These are phyloP conservation scores for Orchesella cincta DNA, from an alignment of 1,140 invertebrate genomes.

Conservation along the genomic window DNA sequence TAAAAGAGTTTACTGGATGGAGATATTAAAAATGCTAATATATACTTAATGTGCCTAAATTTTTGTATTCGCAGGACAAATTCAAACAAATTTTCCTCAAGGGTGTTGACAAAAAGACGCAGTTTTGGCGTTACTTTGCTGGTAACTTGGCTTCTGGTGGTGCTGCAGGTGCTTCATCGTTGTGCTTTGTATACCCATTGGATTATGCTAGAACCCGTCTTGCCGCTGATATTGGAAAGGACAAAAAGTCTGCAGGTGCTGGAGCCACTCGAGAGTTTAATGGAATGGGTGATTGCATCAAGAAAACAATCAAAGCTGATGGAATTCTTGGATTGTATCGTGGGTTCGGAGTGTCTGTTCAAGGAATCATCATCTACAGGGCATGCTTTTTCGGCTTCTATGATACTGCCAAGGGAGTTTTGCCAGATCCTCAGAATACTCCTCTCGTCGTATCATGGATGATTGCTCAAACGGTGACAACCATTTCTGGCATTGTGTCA, in stretches of 20 bases:
- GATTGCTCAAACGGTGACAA: constrained; percentile 78
- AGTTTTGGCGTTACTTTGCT: constrained; percentile 63
- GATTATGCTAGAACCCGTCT: constrained; percentile 72
- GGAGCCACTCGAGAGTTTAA: constrained; percentile 71
- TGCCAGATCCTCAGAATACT: constrained; percentile 80
- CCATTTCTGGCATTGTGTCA: constrained; percentile 75
- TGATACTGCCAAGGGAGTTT: constrained; percentile 85
- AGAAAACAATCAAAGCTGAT: constrained; percentile 80
- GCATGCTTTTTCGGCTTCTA: constrained; percentile 92
- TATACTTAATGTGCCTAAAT: neutral
- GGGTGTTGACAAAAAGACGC: constrained; percentile 63
- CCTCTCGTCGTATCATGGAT: constrained; percentile 74
- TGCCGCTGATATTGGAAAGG: constrained; percentile 73
- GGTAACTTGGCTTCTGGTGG: constrained; percentile 68
- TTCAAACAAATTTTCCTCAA: constrained; percentile 61
- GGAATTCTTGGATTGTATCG: constrained; percentile 81
- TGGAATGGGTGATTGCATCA: constrained; percentile 79
- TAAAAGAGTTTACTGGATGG: too few relatives aligned
- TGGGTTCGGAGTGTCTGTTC: constrained; percentile 87
- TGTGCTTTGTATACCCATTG: constrained; percentile 70
- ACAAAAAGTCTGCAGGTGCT: constrained; percentile 52
- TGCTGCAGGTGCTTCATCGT: constrained; percentile 67
- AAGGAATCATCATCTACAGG: constrained; percentile 83
- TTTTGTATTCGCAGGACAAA: constrained; percentile 49
- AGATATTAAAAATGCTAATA: too few relatives aligned